Evolutionary conservation across 64 coral and sea anemone genomes (phyloP).

Genomic region (Actinia tenebrosa): DNA sequence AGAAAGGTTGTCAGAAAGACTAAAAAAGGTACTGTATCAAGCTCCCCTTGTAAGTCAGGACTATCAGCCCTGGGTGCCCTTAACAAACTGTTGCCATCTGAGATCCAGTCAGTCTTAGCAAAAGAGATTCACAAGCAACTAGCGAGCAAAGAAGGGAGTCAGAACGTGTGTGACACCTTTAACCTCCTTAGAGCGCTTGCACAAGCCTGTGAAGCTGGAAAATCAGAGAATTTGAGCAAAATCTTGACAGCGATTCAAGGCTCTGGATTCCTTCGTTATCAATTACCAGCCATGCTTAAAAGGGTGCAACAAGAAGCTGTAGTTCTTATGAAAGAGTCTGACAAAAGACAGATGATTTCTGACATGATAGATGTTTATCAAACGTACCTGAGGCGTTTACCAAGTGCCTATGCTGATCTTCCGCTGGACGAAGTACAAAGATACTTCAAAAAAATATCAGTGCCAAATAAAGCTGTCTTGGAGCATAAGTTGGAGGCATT

Average conservation of each 20-base stretch:
- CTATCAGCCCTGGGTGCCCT: neutral
- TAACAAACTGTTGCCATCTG: neutral
- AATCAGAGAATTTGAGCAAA: neutral
- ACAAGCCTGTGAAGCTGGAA: neutral
- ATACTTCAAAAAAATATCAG: slow-evolving; percentile 13
- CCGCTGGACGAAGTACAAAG: slow-evolving; percentile 45
- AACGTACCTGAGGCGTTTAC: slow-evolving; percentile 45
- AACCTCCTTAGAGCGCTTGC: slow-evolving; percentile 29
- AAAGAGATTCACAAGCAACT: neutral
- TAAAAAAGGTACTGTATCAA: neutral
- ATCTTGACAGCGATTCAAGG: slow-evolving; percentile 23
- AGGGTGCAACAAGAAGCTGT: neutral
- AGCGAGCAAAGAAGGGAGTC: neutral
- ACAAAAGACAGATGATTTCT: slow-evolving; percentile 2
- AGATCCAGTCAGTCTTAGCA: neutral
- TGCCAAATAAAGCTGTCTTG: slow-evolving; percentile 21
- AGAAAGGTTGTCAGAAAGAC: neutral
- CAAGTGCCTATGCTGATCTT: slow-evolving; percentile 53
- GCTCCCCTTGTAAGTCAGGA: neutral
- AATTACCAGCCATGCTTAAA: slow-evolving; percentile 25
- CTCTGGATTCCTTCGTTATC: neutral
- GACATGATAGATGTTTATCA: slow-evolving; percentile 34
- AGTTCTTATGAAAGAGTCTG: neutral
- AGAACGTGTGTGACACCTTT: neutral
- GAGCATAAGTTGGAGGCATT: slow-evolving; percentile 17